phyloP scores from a whole-genome alignment of 2,797 vertebrate genomes.

The Sebastes steindachneri region DNA sequence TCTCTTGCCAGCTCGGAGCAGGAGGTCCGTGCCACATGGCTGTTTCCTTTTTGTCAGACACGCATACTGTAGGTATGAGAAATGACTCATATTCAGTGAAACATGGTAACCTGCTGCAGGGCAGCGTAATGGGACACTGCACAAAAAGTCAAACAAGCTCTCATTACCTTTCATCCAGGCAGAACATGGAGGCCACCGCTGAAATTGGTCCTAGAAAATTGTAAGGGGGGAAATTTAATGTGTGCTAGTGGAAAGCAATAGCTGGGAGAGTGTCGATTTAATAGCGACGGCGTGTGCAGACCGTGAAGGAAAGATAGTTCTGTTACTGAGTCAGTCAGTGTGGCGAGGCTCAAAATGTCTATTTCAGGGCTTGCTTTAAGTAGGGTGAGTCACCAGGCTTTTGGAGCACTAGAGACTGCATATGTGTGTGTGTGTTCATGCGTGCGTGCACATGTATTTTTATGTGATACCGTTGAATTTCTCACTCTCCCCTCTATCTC shows the following conservation, averaged over 20 bases:
- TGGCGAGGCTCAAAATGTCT: constrained; percentile 79
- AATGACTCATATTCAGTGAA: constrained; percentile 58
- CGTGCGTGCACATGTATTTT: constrained; percentile 8
- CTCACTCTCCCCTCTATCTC: constrained; percentile 13
- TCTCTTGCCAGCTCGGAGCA: constrained; percentile 42
- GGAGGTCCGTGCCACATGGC: constrained; percentile 63
- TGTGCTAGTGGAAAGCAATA: constrained; percentile 57
- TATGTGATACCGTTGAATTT: constrained; percentile 36
- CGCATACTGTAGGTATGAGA: constrained; percentile 48
- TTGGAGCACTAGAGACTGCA: constrained; percentile 68
- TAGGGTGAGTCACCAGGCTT: constrained; percentile 80
- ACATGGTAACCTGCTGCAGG: constrained; percentile 61
- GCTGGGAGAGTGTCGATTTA: constrained; percentile 69
- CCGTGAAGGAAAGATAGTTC: constrained; percentile 73
- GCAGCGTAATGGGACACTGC: constrained; percentile 59
- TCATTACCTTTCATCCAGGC: constrained; percentile 71
- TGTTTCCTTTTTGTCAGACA: constrained; percentile 24
- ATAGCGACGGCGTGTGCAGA: constrained; percentile 57
- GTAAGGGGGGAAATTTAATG: constrained; percentile 51
- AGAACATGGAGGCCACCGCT: constrained; percentile 58
- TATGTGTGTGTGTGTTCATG: constrained; percentile 51
- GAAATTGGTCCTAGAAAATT: constrained; percentile 71
- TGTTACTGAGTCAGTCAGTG: constrained; percentile 79
- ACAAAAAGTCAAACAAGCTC: constrained; percentile 76
- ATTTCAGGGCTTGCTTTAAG: constrained; percentile 81